Base-by-base conservation (phyloP, 37 sponge, comb jelly and placozoan genomes). In the Petrosia ficiformis region DNA sequence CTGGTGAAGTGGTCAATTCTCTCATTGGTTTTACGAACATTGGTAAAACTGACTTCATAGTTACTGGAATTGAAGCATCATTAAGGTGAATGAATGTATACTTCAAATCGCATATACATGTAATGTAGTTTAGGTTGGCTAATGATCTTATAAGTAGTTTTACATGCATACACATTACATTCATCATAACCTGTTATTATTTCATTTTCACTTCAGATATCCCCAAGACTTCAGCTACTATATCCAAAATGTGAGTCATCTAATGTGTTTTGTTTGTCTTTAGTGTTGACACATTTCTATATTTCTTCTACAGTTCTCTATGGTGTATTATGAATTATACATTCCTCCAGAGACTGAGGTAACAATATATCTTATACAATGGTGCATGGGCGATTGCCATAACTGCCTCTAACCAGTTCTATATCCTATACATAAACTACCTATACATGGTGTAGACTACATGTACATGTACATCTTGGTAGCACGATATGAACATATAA, bases 221-320 rank as follows among this genome's bases (percentile, higher is more conserved):
- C 97, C 97, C 39, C 94, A 92, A 67, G 97, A 96, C 70, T 96
- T 83, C 91, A 83, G 72, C 72, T 96, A 92, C 60, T 63, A 71
- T 42, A 92, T 96, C 68, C 97, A 96, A 80, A 96, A 96, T 87
- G 94, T 92, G 70, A 87, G 94, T 66, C 6, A 3, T 25, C 8
- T 48, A 19, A 48, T 48, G 8, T 8, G 8, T 14, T 48, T 58
- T 1, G 0, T 0, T 66, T 8, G 24, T 22, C 68, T 37, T 2
- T 24, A 33, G 5, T 29, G 35, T 25, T 67, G 4, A 67, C 68
- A 33, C 3, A 8, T 33, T 4, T 48, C 57, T 25, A 36, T 34
- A 24, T 14, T 16, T 54, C n/a, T 26, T 61, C 22, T 75, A 29
- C 65, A 89, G 90, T 89, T 89, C 42, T 65, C 90, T 8, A 43